These are phyloP conservation scores for Caerostris extrusa DNA, from an alignment of 1,140 invertebrate species.

Conservation along the genomic window DNA sequence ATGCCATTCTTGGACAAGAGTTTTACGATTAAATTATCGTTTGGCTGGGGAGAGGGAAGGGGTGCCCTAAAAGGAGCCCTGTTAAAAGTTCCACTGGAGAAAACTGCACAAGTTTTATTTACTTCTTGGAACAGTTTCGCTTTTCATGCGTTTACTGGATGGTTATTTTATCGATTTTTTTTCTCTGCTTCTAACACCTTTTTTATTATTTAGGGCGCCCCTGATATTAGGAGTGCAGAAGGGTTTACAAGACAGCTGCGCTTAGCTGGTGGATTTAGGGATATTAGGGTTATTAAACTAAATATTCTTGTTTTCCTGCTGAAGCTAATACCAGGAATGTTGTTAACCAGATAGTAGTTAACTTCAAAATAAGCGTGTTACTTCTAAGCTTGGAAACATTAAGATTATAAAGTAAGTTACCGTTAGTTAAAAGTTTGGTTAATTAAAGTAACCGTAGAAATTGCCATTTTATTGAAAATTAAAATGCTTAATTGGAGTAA, in stretches of 20 bases:
- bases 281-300: slow-evolving; percentile 35
- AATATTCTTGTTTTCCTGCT: background rate
- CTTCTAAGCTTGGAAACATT: too few species aligned
- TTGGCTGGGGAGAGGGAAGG: background rate
- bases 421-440: too few species aligned
- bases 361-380: too few species aligned
- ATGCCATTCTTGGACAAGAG: slow-evolving; percentile 49
- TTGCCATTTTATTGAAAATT: too few species aligned
- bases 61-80: background rate
- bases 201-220: background rate
- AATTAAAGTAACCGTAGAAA: too few species aligned
- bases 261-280: slow-evolving; percentile 5
- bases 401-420: too few species aligned
- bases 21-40: slow-evolving; percentile 69
- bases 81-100: slow-evolving; percentile 16
- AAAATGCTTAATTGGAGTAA: too few species aligned
- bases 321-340: background rate
- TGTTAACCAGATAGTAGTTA: background rate
- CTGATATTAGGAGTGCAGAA: background rate
- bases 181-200: background rate
- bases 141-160: background rate
- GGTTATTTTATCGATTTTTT: background rate
- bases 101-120: slow-evolving; percentile 32
- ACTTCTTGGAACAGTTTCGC: slow-evolving; percentile 14
- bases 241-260: background rate